phyloP scores from a whole-genome alignment of 35 echinoderm and acorn worm species.

The Ophiothrix spiculata region DNA sequence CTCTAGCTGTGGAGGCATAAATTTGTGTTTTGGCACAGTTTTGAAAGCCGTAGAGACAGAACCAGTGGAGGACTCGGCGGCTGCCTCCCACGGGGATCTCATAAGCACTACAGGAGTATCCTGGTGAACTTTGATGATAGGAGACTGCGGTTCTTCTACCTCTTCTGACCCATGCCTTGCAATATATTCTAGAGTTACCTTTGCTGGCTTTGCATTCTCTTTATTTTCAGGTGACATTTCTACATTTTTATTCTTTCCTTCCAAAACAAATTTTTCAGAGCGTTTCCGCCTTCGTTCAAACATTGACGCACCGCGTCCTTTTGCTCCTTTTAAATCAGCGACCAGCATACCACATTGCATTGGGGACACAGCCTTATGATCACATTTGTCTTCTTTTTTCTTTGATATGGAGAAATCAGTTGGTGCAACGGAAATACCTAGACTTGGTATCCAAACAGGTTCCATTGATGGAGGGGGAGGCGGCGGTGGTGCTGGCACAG shows the following conservation, averaged over 20 bases:
- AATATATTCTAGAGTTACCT: not conserved
- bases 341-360: conserved; percentile 56
- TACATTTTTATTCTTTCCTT: conserved; percentile 54
- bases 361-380: conserved; percentile 65
- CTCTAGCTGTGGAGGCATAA: not conserved
- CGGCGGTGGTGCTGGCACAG: conserved; percentile 55
- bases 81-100: conserved; percentile 63
- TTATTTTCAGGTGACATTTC: conserved; percentile 17
- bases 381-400: conserved; percentile 75
- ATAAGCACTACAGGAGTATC: not conserved
- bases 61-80: conserved; percentile 49
- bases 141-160: not conserved
- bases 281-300: conserved; percentile 81
- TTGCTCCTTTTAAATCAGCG: conserved; percentile 56
- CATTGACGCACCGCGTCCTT: conserved; percentile 73
- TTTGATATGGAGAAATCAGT: conserved; percentile 88
- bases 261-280: conserved; percentile 88
- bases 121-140: not conserved
- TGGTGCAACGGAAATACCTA: conserved; percentile 57
- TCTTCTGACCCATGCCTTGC: not conserved
- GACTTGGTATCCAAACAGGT: conserved; percentile 14
- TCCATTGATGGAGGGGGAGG: conserved; percentile 51
- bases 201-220: conserved; percentile 27
- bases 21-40: conserved; percentile 22
- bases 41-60: conserved; percentile 37